A percentile compares a stretch with the other conserved stretches of the same genome.
Evolutionary conservation across 2,113 vertebrate species (phyloP).

Genomic region (Centropus unirufus): DNA sequence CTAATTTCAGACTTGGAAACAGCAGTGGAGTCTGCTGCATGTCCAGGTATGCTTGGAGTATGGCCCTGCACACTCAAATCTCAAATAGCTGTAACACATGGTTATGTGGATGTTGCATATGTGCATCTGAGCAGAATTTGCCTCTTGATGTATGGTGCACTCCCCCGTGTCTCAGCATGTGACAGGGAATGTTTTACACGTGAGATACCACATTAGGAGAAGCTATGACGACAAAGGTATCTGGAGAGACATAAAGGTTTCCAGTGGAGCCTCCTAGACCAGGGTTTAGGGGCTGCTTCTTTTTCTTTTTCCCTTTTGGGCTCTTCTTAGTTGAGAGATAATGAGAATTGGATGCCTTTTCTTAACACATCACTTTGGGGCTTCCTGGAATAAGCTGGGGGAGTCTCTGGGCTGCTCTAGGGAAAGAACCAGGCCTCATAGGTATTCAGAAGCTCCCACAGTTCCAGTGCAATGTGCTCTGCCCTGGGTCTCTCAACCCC

Average conservation of each 20-base stretch:
- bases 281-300: not conserved
- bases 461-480: not conserved
- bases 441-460: not conserved
- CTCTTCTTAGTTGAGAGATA: not conserved
- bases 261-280: rapidly evolving
- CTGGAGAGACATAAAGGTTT: not conserved
- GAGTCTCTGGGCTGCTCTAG: not conserved
- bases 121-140: not conserved
- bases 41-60: not conserved
- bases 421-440: rapidly evolving
- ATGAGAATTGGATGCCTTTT: not conserved
- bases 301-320: not conserved
- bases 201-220: not conserved
- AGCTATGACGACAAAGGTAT: not conserved
- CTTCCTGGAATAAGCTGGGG: not conserved
- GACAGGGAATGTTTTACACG: not conserved
- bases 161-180: not conserved
- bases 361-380: not conserved
- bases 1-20: not conserved
- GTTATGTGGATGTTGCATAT: rapidly evolving
- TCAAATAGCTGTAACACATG: rapidly evolving
- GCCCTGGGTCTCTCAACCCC: rapidly evolving
- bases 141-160: not conserved
- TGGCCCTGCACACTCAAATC: not conserved
- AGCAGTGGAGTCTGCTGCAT: not conserved